Conservation (phyloP, 2,797 vertebrate genomes). For the Agapornis canus region DNA sequence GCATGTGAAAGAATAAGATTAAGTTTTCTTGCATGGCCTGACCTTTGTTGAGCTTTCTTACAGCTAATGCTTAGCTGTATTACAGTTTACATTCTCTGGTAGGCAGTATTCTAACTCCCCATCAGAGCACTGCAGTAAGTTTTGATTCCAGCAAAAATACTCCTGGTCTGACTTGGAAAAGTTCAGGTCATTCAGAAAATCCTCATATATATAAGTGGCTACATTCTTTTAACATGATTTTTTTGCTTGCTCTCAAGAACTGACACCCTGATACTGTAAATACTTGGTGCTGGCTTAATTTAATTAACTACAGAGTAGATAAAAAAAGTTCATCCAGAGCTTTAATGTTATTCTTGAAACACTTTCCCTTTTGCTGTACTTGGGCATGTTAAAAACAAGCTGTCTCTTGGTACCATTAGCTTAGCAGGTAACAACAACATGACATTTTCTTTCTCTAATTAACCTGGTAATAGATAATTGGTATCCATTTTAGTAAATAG, state of each 20-base stretch:
- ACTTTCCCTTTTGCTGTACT: neutral
- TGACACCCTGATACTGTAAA: neutral
- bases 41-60: neutral
- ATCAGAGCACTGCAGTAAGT: neutral
- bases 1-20: neutral
- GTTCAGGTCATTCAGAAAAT: neutral
- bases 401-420: neutral
- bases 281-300: neutral
- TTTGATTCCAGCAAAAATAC: neutral
- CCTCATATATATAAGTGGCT: neutral
- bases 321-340: neutral
- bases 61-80: neutral
- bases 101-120: neutral
- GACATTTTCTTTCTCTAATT: neutral
- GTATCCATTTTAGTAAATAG: neutral
- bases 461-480: neutral
- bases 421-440: neutral
- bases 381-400: neutral
- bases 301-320: neutral
- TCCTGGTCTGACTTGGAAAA: neutral
- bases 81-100: neutral
- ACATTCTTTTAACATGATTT: neutral
- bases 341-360: neutral
- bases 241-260: neutral
- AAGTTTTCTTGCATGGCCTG: neutral